These are phyloP conservation scores for Neolamprologus ventralis DNA, from an alignment of 2,113 vertebrate genomes.

Conservation along the genomic window DNA sequence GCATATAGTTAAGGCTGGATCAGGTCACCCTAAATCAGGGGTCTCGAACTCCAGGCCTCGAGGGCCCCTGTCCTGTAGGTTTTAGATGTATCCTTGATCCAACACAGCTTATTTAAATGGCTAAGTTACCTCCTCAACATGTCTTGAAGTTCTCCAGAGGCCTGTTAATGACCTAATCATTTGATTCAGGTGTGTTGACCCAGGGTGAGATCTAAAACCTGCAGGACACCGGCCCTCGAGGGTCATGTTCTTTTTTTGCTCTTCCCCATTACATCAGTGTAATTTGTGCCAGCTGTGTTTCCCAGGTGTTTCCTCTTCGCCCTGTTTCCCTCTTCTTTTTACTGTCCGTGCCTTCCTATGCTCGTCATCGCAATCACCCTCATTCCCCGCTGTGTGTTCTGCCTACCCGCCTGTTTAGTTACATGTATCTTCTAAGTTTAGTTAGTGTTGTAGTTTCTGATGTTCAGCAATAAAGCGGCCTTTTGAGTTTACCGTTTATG, in stretches of 20 bases:
- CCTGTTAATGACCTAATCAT: accelerated
- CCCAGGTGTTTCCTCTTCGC: not conserved
- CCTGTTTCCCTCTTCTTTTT: not conserved
- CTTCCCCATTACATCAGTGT: not conserved
- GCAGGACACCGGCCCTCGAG: not conserved
- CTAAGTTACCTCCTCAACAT: not conserved
- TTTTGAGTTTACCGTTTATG: not conserved
- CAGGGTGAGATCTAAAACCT: not conserved
- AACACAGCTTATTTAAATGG: accelerated
- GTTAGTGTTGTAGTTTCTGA: not conserved
- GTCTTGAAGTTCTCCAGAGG: not conserved
- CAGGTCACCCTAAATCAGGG: not conserved
- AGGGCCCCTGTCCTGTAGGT: accelerated
- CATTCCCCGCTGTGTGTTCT: not conserved
- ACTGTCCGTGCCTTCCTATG: not conserved
- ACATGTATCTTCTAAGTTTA: not conserved
- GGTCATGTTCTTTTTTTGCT: not conserved
- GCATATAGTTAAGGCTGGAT: not conserved
- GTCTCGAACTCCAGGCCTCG: accelerated
- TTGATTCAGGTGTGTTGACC: not conserved
- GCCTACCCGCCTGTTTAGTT: not conserved
- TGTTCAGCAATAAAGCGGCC: not conserved
- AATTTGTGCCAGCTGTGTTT: not conserved
- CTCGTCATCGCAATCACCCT: not conserved
- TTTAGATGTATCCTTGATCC: not conserved